These are phyloP conservation scores for Rhynchophorus ferrugineus DNA, from an alignment of 1,140 invertebrate genomes.

Conservation along the genomic window DNA sequence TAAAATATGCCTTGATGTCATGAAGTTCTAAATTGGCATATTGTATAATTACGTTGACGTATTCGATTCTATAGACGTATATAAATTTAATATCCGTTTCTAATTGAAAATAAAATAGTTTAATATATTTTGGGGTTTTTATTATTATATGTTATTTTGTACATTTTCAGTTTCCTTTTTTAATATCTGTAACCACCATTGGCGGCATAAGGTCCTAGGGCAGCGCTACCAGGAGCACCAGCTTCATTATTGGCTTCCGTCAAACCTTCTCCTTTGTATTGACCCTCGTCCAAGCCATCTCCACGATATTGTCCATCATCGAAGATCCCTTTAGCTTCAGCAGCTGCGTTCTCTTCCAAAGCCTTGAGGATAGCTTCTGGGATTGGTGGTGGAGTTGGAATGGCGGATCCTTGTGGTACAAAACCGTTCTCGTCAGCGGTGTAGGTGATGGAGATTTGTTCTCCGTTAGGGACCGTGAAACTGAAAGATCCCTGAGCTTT, in stretches of 20 bases:
- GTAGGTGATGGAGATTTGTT: constrained; percentile 47
- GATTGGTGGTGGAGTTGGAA: constrained; percentile 46
- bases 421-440: constrained; percentile 53
- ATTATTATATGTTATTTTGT: too few species aligned
- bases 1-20: too few species aligned
- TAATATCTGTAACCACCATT: constrained; percentile 15
- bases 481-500: constrained; percentile 45
- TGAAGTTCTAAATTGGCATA: too few species aligned
- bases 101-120: too few species aligned
- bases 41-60: too few species aligned
- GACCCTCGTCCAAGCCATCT: constrained; percentile 16
- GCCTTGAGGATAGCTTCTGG: constrained; percentile 43
- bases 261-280: constrained; percentile 5
- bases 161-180: too few species aligned
- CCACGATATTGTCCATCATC: constrained; percentile 28
- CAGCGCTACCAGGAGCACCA: not conserved
- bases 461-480: constrained; percentile 48
- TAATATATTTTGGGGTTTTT: too few species aligned
- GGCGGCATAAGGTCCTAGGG: constrained; percentile 8
- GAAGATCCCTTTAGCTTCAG: constrained; percentile 29
- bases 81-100: too few species aligned
- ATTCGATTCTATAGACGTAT: too few species aligned
- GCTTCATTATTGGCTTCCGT: too few species aligned
- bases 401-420: constrained; percentile 42
- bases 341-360: constrained; percentile 42